Percentiles rank a stretch among this genome's conserved stretches.
phyloP scores from a whole-genome alignment of 2,888 invertebrate genomes.

The Melanotus villosus region DNA sequence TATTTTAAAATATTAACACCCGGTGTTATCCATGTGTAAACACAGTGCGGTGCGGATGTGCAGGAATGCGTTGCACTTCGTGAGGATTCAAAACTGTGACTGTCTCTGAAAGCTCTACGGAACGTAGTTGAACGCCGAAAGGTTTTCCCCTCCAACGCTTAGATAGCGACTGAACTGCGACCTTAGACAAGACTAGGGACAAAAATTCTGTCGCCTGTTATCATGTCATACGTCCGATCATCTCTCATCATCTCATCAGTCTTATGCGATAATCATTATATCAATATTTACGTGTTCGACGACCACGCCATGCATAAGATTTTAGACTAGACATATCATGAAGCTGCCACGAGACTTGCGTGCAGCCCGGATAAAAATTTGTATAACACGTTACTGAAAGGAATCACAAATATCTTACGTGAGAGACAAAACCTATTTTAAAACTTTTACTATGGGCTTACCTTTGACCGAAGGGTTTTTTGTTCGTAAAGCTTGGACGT shows the following conservation, averaged over 20 bases:
- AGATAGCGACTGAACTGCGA: constrained; percentile 34
- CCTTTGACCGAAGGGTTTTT: too few relatives aligned
- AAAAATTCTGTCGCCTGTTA: constrained; percentile 10
- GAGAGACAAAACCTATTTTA: too few relatives aligned
- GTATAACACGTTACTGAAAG: too few relatives aligned
- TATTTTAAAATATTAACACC: neutral
- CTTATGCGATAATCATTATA: neutral
- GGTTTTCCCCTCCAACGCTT: constrained; percentile 6
- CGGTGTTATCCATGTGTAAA: constrained; percentile 12
- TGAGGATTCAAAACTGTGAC: neutral
- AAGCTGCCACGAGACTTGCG: too few relatives aligned
- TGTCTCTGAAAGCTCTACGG: constrained; percentile 7
- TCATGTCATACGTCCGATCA: neutral
- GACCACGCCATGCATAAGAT: neutral
- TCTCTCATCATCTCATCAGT: constrained; percentile 3
- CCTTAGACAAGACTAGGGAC: constrained; percentile 27
- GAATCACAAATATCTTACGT: too few relatives aligned
- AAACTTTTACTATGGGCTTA: too few relatives aligned
- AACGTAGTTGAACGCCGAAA: constrained; percentile 8
- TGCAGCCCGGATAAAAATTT: too few relatives aligned
- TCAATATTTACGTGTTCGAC: neutral
- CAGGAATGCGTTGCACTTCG: neutral
- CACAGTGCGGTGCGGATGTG: neutral
- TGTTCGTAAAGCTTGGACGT: too few relatives aligned
- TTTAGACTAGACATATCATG: neutral